Percentiles rank a stretch among this genome's conserved stretches.
Evolutionary conservation across 1,140 invertebrate species (phyloP).

Genomic region (Spodoptera frugiperda): DNA sequence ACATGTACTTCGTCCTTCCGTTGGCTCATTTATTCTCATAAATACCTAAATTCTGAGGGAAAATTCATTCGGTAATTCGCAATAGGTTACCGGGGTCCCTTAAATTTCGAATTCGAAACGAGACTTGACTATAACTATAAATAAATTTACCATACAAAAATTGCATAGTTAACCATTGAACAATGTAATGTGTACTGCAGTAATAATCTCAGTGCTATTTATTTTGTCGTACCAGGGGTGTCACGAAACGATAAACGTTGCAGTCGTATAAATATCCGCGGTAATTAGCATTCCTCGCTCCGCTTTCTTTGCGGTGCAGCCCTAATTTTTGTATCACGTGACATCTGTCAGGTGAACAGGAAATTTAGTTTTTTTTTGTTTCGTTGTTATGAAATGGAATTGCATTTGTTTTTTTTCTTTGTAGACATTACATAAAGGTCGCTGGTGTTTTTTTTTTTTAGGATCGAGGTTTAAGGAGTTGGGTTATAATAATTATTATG

Average conservation of each 20-base stretch:
- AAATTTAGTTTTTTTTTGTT: conserved; percentile 39
- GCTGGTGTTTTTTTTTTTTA: neutral
- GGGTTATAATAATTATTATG: no score
- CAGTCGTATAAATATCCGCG: conserved; percentile 76
- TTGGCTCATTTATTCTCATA: no score
- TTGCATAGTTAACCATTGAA: neutral
- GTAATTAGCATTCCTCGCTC: conserved; percentile 78
- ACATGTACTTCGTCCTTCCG: no score
- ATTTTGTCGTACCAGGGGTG: conserved; percentile 64
- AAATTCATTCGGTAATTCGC: no score
- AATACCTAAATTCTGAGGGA: no score
- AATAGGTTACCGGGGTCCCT: no score
- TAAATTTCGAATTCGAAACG: no score
- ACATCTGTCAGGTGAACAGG: conserved; percentile 49
- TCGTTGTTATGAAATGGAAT: neutral
- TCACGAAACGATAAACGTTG: conserved; percentile 67
- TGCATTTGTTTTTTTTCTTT: neutral
- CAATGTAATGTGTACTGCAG: conserved; percentile 23
- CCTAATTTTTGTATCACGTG: conserved; percentile 70
- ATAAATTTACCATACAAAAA: no score
- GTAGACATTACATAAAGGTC: neutral
- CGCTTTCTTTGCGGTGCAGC: conserved; percentile 57
- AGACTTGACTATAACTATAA: no score
- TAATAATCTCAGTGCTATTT: conserved; percentile 61
- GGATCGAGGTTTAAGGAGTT: no score